Evolutionary conservation across 1,140 invertebrate species (phyloP).

Genomic region (Adelges cooleyi): DNA sequence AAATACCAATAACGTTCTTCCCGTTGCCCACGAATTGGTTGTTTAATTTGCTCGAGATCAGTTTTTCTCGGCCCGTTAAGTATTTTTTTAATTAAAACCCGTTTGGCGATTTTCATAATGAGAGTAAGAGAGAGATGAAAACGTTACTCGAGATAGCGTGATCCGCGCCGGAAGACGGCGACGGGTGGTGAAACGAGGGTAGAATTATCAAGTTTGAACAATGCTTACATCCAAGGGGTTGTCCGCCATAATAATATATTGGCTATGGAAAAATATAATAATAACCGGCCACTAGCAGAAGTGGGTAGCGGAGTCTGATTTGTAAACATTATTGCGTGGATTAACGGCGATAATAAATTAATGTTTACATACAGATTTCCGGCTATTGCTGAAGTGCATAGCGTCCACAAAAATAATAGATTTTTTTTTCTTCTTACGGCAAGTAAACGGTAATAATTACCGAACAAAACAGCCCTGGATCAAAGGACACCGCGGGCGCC

Average conservation of each 20-base stretch:
- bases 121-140: background rate
- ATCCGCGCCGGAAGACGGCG: background rate
- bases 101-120: slow-evolving; percentile 2
- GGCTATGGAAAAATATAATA: no score
- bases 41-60: slow-evolving; percentile 22
- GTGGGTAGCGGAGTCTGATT: no score
- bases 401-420: no score
- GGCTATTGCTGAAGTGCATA: no score
- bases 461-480: no score
- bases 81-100: slow-evolving; percentile 28
- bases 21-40: background rate
- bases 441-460: no score
- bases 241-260: background rate
- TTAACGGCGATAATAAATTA: no score
- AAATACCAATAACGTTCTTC: slow-evolving; percentile 14
- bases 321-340: no score
- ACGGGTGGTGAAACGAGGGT: background rate
- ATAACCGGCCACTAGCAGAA: no score
- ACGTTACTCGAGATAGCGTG: background rate
- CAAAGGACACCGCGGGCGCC: background rate
- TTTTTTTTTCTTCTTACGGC: no score
- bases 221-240: background rate
- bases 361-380: no score
- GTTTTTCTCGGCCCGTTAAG: slow-evolving; percentile 17
- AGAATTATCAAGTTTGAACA: background rate